Evolutionary conservation across 2,888 invertebrate genomes (phyloP), one percentile per base, ranked within the genome.

Genomic region (Dyspetes luteomarginatus): DNA sequence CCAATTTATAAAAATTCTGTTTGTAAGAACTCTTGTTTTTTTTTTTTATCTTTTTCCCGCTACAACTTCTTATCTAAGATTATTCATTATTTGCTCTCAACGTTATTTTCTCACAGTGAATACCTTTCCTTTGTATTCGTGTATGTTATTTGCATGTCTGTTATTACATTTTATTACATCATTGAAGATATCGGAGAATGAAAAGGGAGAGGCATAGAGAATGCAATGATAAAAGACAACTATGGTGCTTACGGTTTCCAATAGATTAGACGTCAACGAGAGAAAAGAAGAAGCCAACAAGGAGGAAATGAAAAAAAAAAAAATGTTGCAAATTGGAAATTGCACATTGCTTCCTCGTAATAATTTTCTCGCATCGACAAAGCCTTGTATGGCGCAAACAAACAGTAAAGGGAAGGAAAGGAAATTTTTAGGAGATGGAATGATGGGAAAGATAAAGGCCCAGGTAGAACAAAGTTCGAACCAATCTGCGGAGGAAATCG

Each of bases 401-500:
- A 2, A 36, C 9, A 50, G 19, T 9, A 1, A 26, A 28, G 50
- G 0, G 12, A 22, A 19, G 24, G 19, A 24, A 9, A 12, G 12
- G 50, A 24, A 41, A 15, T 28, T 12, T 1, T 9, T 7, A 48
- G 17, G 3, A 17, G 5, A 48, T 19, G 48, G 17, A 48, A 17
- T 17, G 48, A 36, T 36, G 19, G 48, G 17, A 69, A 41, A 17
- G 62, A 68, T 41, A 58, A 68, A 77, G 50, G 56, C 62, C 50
- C 52, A 22, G 58, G 43, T 7, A 69, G 48, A 26, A 80, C 28
- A 24, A 58, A 68, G 36, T 73, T 77, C 68, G 69, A 65, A 65
- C 62, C 73, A 69, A 74, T 73, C 68, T 73, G 41, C 50, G 28
- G 56, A 58, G 77, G 28, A 73, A 69, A 74, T 77, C 45, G 56